Base-by-base conservation (phyloP, 2,113 vertebrate species). In the Piaya cayana region DNA sequence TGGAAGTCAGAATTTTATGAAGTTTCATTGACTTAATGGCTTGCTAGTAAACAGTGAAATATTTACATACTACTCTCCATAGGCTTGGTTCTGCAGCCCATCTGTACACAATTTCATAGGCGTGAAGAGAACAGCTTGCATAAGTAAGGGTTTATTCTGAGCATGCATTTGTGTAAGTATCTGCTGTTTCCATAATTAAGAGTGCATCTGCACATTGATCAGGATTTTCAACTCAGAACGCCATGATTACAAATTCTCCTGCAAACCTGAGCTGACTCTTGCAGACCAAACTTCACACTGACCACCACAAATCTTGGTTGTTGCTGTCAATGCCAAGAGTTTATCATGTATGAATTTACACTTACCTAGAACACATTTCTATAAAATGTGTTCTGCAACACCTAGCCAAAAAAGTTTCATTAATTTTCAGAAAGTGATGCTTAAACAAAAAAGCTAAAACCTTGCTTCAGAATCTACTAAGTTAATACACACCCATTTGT, bases 41-140 rank as follows among this genome's bases (percentile, higher is more conserved):
- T 90, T 88, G 53, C 90, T 95, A 93, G 82, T 78, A 88, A 95
- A 86, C 70, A 83, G 36, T 85, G 74, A 76, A 92, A 67, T 93
- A 95, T 94, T 97, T 96, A 83, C 90, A 86, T 30, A 82, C 36
- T 77, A 5, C 23, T 70, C 80, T 92, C 85, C 69, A 36, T 12
- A 67, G 64, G 65, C 18, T 56, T 80, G 82, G 86, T 49, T 72
- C 81, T 93, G 83, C 84, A 92, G 65, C 70, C 86, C 91, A 94
- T 83, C 92, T 91, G 93, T 87, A 91, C 70, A 79, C 60, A 45
- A 76, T 78, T 91, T 88, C 93, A 93, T 8, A 62, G 53, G 78
- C 20, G 1, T 47, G 64, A 90, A 82, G 82, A 55, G 79, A 95
- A 67, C 26, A 67, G 75, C 68, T 91, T 36, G 42, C 39, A 70